These are phyloP conservation scores for Drosophila mimetica DNA, from an alignment of 2,888 invertebrate genomes.

Conservation along the genomic window DNA sequence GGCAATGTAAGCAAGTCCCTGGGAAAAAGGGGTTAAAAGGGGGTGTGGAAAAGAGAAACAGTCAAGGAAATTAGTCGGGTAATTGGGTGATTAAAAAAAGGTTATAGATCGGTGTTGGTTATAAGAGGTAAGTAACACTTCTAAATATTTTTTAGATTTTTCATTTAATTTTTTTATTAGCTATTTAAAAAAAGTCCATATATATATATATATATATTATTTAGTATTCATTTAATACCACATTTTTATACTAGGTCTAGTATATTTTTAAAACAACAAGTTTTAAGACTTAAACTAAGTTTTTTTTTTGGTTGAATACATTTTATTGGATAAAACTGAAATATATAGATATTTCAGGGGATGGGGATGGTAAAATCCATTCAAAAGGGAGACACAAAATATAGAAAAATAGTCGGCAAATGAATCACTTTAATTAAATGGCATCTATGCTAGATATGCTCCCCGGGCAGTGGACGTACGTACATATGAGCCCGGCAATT, in stretches of 20 bases:
- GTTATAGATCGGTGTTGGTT: neutral
- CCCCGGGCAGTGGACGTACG: conserved; percentile 1
- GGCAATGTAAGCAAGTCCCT: conserved; percentile 10
- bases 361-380: neutral
- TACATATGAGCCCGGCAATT: conserved; percentile 38
- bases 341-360: neutral
- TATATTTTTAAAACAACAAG: too few species aligned
- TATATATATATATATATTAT: too few species aligned
- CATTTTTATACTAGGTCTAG: too few species aligned
- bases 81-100: conserved; percentile 15
- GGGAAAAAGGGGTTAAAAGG: conserved; percentile 6
- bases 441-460: conserved; percentile 18
- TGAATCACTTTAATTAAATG: conserved; percentile 35
- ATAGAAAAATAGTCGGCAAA: conserved; percentile 11
- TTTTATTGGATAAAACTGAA: too few species aligned
- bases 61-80: conserved; percentile 17
- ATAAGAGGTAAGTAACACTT: too few species aligned
- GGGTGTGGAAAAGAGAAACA: conserved; percentile 9
- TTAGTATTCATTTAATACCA: too few species aligned
- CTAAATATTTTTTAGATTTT: too few species aligned
- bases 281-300: too few species aligned
- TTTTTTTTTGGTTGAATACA: too few species aligned
- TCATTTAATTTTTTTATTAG: too few species aligned
- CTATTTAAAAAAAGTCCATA: too few species aligned
- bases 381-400: neutral